Base-by-base conservation (phyloP, 2,797 vertebrate species). In the Melanotaenia trifasciata region DNA sequence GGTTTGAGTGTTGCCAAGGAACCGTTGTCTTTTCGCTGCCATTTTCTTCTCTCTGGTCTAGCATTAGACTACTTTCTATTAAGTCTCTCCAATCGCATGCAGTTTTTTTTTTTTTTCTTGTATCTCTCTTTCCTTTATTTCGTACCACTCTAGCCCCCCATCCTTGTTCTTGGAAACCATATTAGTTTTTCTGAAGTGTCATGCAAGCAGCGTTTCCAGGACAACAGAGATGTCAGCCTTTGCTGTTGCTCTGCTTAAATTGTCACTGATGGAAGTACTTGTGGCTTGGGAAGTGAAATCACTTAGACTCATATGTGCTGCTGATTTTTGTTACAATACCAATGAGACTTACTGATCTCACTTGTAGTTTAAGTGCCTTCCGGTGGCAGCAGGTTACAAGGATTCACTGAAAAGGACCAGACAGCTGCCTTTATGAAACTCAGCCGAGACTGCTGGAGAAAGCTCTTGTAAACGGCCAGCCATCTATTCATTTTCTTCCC, bases 1-100 rank as follows among this genome's bases (percentile, higher is more conserved):
- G 36, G 74, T 67, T 70, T 89, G 20, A 28, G 57, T 85, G 83
- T 92, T 90, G 83, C 88, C 74, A 85, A 86, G 87, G 60, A 87
- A 76, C 73, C 76, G 78, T 77, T 88, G 51, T 88, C 70, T 80
- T 80, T 80, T 78, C 40, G 5, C 67, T 74, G 72, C 67, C 62
- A 64, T 79, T 82, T 57, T 38, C 74, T 72, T 53, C 62, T 47
- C 72, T 76, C 32, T 20, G 12, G 59, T 78, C 47, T 78, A 20
- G 43, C 5, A 64, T 87, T 56, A 70, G 61, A 24, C 58, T 59
- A 79, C 53, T 73, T 67, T 56, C 32, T 84, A 64, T 77, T 9
- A 30, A 71, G 40, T 73, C 56, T 80, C 62, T 77, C 61, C 28
- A 68, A 72, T 73, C 59, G 71, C 73, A 50, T 24, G 5, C 14